These are phyloP conservation scores for Pheosia tremula DNA, from an alignment of 2,888 invertebrate species.

Conservation along the genomic window DNA sequence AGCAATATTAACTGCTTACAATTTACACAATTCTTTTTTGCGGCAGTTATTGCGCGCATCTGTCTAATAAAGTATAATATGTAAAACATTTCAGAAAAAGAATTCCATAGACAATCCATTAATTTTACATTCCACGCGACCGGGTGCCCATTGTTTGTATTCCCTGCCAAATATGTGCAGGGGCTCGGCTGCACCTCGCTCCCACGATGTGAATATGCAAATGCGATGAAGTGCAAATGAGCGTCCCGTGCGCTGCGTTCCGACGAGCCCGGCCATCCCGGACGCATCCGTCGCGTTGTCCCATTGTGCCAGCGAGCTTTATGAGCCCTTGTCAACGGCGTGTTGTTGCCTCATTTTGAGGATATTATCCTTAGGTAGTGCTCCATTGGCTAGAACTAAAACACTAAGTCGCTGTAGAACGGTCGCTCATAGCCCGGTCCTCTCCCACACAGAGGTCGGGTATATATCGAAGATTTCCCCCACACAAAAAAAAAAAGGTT, in stretches of 20 bases:
- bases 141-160: constrained; percentile 20
- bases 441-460: too few relatives aligned
- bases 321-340: constrained; percentile 47
- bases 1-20: too few relatives aligned
- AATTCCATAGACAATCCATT: constrained; percentile 4
- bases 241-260: constrained; percentile 46
- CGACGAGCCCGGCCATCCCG: constrained; percentile 45
- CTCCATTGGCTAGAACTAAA: background rate
- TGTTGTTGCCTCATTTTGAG: constrained; percentile 26
- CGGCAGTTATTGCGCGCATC: background rate
- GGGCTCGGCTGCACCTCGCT: constrained; percentile 29
- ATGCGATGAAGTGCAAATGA: constrained; percentile 62
- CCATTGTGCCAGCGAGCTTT: constrained; percentile 46
- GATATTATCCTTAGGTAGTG: background rate
- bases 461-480: too few relatives aligned
- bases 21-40: too few relatives aligned
- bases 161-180: constrained; percentile 40
- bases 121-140: constrained; percentile 20
- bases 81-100: background rate
- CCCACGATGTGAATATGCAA: constrained; percentile 62
- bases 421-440: too few relatives aligned
- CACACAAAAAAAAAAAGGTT: too few relatives aligned
- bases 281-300: constrained; percentile 52
- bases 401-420: too few relatives aligned
- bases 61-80: background rate